Conservation (phyloP, 2,888 invertebrate species). For the Hermodice carunculata region DNA sequence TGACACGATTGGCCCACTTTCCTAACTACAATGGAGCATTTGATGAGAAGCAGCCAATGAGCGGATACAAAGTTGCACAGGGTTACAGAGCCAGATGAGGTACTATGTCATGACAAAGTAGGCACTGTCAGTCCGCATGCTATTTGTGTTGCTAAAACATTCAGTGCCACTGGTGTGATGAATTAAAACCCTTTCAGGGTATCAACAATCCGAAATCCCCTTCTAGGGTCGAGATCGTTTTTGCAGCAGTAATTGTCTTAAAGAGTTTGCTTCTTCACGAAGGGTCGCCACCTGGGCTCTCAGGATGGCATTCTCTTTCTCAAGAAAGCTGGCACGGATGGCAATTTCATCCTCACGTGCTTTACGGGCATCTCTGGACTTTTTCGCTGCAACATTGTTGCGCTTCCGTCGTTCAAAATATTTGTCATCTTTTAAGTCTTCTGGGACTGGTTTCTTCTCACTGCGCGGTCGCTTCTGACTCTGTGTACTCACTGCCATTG, state of each 20-base stretch:
- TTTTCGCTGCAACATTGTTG: constrained; percentile 93
- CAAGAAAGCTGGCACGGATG: constrained; percentile 84
- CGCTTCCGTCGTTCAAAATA: constrained; percentile 89
- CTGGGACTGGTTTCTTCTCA: constrained; percentile 81
- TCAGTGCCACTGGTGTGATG: too few relatives aligned
- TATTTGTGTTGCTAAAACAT: too few relatives aligned
- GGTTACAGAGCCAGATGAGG: too few relatives aligned
- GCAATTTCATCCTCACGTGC: constrained; percentile 91
- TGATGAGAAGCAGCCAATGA: too few relatives aligned
- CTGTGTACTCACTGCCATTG: constrained; percentile 51
- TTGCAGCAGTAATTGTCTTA: constrained; percentile 78
- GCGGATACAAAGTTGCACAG: too few relatives aligned
- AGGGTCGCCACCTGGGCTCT: constrained; percentile 85
- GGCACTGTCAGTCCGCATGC: too few relatives aligned
- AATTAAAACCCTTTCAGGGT: too few relatives aligned
- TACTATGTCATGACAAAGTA: too few relatives aligned
- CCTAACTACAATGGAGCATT: too few relatives aligned
- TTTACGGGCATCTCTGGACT: constrained; percentile 89
- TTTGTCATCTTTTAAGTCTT: constrained; percentile 89
- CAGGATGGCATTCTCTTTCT: constrained; percentile 89
- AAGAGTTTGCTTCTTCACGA: constrained; percentile 82
- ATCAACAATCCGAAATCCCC: too few relatives aligned
- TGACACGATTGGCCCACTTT: too few relatives aligned
- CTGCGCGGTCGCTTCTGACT: constrained; percentile 59
- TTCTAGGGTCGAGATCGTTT: constrained; percentile 54